A percentile compares a stretch with the other conserved stretches of the same genome.
These are phyloP conservation scores for Drosophila kanapiae DNA, from an alignment of 1,140 invertebrate genomes.

Conservation along the genomic window DNA sequence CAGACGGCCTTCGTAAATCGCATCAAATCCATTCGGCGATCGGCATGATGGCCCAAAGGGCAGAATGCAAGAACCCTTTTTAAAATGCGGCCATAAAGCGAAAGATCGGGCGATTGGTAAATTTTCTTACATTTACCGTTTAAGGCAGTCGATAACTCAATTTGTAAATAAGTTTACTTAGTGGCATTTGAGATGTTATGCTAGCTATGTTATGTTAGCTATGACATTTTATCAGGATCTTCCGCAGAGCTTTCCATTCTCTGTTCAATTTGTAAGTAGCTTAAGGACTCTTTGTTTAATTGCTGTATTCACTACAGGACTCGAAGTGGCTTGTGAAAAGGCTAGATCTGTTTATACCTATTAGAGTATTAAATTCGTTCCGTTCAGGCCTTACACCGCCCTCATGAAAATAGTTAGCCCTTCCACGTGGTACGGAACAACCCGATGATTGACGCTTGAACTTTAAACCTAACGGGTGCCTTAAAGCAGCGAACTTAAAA, in stretches of 20 bases:
- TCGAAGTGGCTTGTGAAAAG: too few species aligned
- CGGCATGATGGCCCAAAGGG: conserved; percentile 3
- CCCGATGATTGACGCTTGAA: too few species aligned
- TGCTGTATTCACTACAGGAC: too few species aligned
- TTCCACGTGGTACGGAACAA: too few species aligned
- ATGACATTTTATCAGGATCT: background rate
- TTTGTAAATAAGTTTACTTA: background rate
- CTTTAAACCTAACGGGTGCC: conserved; percentile 9
- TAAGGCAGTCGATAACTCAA: conserved; percentile 19
- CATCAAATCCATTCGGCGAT: conserved; percentile 23
- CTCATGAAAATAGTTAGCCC: too few species aligned
- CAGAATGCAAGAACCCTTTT: background rate
- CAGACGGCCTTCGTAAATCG: conserved; percentile 52
- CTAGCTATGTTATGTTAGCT: too few species aligned
- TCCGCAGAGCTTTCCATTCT: too few species aligned
- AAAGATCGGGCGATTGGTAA: conserved; percentile 12
- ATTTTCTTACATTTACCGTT: conserved; percentile 38
- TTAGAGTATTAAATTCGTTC: too few species aligned
- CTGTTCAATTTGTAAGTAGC: background rate
- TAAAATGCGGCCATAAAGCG: conserved; percentile 18
- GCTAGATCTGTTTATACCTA: too few species aligned
- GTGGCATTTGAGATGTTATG: background rate
- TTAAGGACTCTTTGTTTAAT: too few species aligned
- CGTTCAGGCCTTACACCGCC: too few species aligned
- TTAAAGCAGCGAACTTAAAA: conserved; percentile 17